These are phyloP conservation scores for Calycopis cecrops DNA, from an alignment of 1,140 invertebrate genomes.

Conservation along the genomic window DNA sequence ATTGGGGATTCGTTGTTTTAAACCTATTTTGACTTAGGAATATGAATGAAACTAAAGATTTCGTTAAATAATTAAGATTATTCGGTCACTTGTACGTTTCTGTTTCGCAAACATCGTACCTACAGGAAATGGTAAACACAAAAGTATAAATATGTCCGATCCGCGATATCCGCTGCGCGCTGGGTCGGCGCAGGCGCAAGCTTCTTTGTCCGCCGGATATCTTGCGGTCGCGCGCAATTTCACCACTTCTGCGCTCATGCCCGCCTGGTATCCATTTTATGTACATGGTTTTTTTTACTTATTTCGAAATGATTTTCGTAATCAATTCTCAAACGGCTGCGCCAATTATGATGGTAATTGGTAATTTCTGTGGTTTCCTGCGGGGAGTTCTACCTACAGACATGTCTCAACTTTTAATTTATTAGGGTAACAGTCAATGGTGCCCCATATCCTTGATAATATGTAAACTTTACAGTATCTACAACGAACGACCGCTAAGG, in stretches of 20 bases:
- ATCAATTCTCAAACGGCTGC: too few relatives aligned
- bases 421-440: too few relatives aligned
- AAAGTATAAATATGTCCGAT: slow-evolving; percentile 50
- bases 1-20: too few relatives aligned
- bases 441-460: background rate
- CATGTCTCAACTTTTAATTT: too few relatives aligned
- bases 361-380: too few relatives aligned
- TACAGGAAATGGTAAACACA: slow-evolving; percentile 31
- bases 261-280: slow-evolving; percentile 18
- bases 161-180: slow-evolving; percentile 61
- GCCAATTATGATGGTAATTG: too few relatives aligned
- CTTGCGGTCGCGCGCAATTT: slow-evolving; percentile 72
- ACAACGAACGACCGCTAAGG: slow-evolving; percentile 27
- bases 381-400: too few relatives aligned
- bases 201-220: slow-evolving; percentile 69
- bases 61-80: too few relatives aligned
- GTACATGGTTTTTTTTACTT: slow-evolving; percentile 13
- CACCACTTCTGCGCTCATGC: slow-evolving; percentile 55
- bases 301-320: background rate
- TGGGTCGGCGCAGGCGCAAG: slow-evolving; percentile 41
- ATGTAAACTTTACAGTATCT: background rate
- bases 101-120: slow-evolving; percentile 25
- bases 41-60: too few relatives aligned
- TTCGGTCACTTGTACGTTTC: too few relatives aligned
- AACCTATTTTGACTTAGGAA: too few relatives aligned